phyloP scores from a whole-genome alignment of 2,113 vertebrate genomes.

The Cebidichthys violaceus region DNA sequence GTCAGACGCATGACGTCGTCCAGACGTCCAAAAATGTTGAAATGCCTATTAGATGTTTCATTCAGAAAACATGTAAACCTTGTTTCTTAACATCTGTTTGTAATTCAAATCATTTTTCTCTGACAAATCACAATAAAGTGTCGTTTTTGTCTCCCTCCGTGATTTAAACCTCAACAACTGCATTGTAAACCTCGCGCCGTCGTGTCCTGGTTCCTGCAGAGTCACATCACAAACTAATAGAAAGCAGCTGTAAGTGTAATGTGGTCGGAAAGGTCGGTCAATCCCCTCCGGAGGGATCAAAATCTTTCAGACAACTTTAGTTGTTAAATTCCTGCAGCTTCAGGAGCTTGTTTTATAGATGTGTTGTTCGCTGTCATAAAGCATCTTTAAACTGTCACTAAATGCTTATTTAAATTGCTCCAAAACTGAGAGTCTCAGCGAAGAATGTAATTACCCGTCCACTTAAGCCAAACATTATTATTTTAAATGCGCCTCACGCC shows the following conservation, averaged over 20 bases:
- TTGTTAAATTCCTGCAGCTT: not conserved
- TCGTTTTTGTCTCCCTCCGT: not conserved
- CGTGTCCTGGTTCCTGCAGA: constrained; percentile 6
- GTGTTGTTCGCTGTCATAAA: constrained; percentile 12
- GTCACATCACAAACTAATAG: constrained; percentile 10
- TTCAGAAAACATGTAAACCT: not conserved
- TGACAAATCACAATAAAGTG: not conserved
- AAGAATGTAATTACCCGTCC: constrained; percentile 18
- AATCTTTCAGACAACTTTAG: not conserved
- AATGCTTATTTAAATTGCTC: not conserved
- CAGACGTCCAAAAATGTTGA: constrained; percentile 21
- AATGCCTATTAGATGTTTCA: not conserved
- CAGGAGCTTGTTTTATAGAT: constrained; percentile 20
- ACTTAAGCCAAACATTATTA: constrained; percentile 13
- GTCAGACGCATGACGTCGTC: not conserved
- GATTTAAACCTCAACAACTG: not conserved
- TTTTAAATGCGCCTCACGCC: constrained; percentile 7
- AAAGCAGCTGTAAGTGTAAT: constrained; percentile 18
- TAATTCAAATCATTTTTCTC: not conserved
- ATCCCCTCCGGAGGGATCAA: not conserved
- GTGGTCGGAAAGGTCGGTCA: not conserved
- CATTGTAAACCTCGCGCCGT: not conserved
- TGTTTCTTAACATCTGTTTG: constrained; percentile 14
- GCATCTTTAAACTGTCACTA: not conserved
- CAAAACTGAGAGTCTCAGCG: not conserved